Evolutionary conservation across 2,797 vertebrate species (phyloP).

Genomic region (Orientallactaga sibirica): DNA sequence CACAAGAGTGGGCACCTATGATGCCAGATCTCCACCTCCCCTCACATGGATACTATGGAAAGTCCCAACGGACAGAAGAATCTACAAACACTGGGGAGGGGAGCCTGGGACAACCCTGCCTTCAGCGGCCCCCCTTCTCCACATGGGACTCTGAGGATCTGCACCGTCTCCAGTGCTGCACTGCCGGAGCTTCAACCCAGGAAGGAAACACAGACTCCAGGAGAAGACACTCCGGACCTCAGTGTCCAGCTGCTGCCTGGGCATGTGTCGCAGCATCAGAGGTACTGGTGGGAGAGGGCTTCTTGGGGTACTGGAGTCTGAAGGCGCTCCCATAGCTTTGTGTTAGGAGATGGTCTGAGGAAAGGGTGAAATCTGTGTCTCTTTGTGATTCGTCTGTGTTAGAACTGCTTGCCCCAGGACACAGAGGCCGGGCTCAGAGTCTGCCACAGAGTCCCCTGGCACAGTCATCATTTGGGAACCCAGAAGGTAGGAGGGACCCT

Average conservation of each 20-base stretch:
- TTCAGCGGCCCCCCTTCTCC: conserved; percentile 91
- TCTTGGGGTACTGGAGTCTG: background rate
- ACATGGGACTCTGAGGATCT: conserved; percentile 87
- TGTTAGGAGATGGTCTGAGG: background rate
- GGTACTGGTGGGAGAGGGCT: conserved; percentile 87
- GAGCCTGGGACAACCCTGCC: conserved; percentile 95
- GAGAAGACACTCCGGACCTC: conserved; percentile 76
- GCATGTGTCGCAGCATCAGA: conserved; percentile 89
- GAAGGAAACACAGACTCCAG: conserved; percentile 62
- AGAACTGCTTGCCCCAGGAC: background rate
- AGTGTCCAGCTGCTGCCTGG: conserved; percentile 90
- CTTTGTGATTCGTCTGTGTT: background rate
- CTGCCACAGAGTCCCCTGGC: background rate
- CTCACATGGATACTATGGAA: conserved; percentile 33
- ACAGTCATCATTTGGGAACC: background rate
- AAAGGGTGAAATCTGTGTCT: background rate
- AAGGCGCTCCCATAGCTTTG: background rate
- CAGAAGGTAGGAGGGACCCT: too few relatives aligned
- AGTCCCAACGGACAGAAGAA: conserved; percentile 89
- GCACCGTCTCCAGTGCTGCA: conserved; percentile 92
- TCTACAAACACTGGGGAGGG: conserved; percentile 88
- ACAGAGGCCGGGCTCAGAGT: background rate
- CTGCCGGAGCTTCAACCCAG: conserved; percentile 63
- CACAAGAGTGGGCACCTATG: background rate
- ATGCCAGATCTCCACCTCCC: background rate